Base-by-base conservation (phyloP, 2,113 vertebrate species). In the Dunckerocampus dactyliophorus region DNA sequence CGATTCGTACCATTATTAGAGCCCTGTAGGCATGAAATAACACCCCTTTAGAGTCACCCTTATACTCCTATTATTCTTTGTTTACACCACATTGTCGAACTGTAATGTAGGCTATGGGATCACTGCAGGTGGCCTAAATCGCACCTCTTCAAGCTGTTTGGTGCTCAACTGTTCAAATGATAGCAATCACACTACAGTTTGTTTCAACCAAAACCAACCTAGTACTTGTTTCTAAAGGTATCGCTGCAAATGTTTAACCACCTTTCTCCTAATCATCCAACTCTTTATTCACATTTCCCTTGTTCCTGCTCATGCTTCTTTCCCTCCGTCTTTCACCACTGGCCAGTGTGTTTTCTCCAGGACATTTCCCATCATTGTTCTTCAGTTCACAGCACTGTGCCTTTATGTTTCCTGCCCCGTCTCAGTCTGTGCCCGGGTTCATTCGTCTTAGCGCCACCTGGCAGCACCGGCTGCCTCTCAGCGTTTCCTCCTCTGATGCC, bases 321-420 rank as follows among this genome's bases (percentile, higher is more conserved):
- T 78, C 61, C 67, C 79, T 50, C 45, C 67, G 4, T 84, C 85
- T 82, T 69, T 87, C 85, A 77, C 65, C 82, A 71, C 78, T 10
- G 21, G 50, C 75, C 55, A 42, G 19, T 69, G 45, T 83, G 77
- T 79, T 87, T 87, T 81, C 76, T 77, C 69, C 75, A 74, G 77
- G 77, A 82, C 76, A 66, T 87, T 92, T 91, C 92, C 91, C 82
- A 76, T 81, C 84, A 90, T 92, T 92, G 89, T 87, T 67, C 78
- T 65, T 80, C 67, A 75, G 70, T 76, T 69, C 68, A 59, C 75
- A 65, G 68, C 63, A 45, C 69, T 37, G 37, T 72, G 82, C 76
- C 71, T 72, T 55, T 74, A 66, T 63, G 67, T 80, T 84, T 85
- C 87, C 80, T 67, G 79, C 11, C 71, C 59, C 76, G 68, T 85